Percentiles rank a stretch among this genome's conserved stretches.
These are phyloP conservation scores for Azorinus chamasolen DNA, from an alignment of 2,888 invertebrate species.

Conservation along the genomic window DNA sequence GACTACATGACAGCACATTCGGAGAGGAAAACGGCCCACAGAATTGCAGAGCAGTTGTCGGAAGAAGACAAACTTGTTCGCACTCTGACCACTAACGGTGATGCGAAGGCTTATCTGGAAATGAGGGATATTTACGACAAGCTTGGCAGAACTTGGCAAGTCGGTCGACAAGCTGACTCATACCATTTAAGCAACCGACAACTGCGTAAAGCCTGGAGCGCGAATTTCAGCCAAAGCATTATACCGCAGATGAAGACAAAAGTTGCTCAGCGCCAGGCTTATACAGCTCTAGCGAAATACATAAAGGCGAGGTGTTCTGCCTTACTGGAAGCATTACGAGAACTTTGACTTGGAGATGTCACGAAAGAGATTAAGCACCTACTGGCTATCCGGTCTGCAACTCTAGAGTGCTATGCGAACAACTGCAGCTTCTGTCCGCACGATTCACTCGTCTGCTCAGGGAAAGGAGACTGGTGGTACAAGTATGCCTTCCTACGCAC, in stretches of 20 bases:
- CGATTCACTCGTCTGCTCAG: constrained; percentile 8
- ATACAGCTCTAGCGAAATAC: constrained; percentile 5
- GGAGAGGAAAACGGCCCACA: constrained; percentile 4
- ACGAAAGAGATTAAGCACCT: not conserved
- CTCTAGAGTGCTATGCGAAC: constrained; percentile 3
- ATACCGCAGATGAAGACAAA: not conserved
- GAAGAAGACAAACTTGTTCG: constrained; percentile 8
- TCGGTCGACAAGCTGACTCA: constrained; percentile 6
- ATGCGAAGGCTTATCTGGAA: constrained; percentile 2
- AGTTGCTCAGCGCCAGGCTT: not conserved
- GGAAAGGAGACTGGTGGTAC: constrained; percentile 8
- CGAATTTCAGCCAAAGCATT: constrained; percentile 2
- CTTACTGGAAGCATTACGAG: not conserved
- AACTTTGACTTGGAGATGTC: constrained; percentile 7
- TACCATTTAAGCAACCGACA: not conserved
- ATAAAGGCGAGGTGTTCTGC: not conserved
- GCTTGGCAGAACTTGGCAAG: constrained; percentile 1
- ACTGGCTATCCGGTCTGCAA: not conserved
- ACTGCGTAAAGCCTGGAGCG: not conserved
- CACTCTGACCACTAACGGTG: constrained; percentile 12
- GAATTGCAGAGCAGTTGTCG: not conserved
- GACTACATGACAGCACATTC: not conserved
- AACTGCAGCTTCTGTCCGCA: constrained; percentile 18
- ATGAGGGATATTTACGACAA: constrained; percentile 12
- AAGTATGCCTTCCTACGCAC: not conserved